These are phyloP conservation scores for Dioctria rufipes DNA, from an alignment of 2,888 invertebrate species.

Conservation along the genomic window DNA sequence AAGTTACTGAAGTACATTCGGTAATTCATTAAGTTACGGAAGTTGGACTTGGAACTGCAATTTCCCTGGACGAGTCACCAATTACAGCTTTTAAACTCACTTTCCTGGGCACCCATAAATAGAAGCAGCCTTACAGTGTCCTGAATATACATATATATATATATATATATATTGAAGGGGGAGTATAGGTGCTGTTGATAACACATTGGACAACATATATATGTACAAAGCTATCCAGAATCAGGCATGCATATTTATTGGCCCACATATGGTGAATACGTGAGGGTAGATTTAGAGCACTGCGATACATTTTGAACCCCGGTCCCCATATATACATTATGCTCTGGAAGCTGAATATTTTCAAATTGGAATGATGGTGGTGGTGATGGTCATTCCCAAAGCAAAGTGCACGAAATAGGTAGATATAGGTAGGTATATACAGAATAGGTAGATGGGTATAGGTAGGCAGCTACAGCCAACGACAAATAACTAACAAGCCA, in stretches of 20 bases:
- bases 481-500: conserved; percentile 64
- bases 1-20: conserved; percentile 56
- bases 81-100: conserved; percentile 64
- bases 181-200: conserved; percentile 59
- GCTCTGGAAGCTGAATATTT: neutral
- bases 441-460: neutral
- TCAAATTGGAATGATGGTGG: neutral
- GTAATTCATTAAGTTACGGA: conserved; percentile 72
- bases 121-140: conserved; percentile 59
- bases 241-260: conserved; percentile 69
- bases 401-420: neutral
- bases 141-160: conserved; percentile 52
- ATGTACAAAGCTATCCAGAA: conserved; percentile 59
- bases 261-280: conserved; percentile 64
- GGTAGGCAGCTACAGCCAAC: conserved; percentile 20
- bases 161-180: conserved; percentile 7
- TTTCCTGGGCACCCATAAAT: conserved; percentile 61
- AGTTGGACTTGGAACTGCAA: conserved; percentile 72
- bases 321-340: neutral
- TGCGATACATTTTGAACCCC: conserved; percentile 7
- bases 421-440: neutral
- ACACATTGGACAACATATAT: conserved; percentile 53
- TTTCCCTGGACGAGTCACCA: conserved; percentile 70
- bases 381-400: conserved; percentile 1
- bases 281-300: conserved; percentile 36